These are phyloP conservation scores for Meandrina meandrites DNA, from an alignment of 92 coral and sea anemone genomes.

Conservation along the genomic window DNA sequence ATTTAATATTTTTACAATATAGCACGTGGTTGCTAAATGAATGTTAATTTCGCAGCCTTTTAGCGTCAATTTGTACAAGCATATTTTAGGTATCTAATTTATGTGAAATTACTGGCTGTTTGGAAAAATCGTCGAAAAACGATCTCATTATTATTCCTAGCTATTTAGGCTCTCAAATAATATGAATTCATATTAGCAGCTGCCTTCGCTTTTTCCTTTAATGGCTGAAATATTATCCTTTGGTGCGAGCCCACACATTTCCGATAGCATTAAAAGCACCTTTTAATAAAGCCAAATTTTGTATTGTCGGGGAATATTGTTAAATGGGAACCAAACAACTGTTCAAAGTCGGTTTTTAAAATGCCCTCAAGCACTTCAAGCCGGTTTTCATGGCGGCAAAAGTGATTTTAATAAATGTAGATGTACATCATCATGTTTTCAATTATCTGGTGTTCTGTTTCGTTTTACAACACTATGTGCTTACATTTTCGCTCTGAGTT, in stretches of 20 bases:
- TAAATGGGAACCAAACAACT: neutral
- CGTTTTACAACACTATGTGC: neutral
- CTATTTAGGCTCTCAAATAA: neutral
- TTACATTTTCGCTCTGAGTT: neutral
- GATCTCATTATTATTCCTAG: neutral
- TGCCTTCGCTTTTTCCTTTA: neutral
- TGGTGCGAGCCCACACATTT: neutral
- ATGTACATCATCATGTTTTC: neutral
- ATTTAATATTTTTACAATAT: neutral
- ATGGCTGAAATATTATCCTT: neutral
- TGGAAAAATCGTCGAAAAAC: too few relatives aligned
- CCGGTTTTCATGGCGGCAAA: neutral
- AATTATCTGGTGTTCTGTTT: neutral
- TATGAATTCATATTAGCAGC: neutral
- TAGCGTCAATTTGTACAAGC: neutral
- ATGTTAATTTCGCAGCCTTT: neutral
- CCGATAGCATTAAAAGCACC: conserved; percentile 1
- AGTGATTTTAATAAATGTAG: neutral
- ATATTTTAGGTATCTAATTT: neutral
- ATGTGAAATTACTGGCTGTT: neutral
- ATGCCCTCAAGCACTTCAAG: neutral
- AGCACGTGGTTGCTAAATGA: neutral
- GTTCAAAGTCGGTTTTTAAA: neutral
- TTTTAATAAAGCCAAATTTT: neutral
- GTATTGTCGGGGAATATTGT: neutral